Base-by-base conservation (phyloP, 2,113 vertebrate genomes). In the Cettia cetti region DNA sequence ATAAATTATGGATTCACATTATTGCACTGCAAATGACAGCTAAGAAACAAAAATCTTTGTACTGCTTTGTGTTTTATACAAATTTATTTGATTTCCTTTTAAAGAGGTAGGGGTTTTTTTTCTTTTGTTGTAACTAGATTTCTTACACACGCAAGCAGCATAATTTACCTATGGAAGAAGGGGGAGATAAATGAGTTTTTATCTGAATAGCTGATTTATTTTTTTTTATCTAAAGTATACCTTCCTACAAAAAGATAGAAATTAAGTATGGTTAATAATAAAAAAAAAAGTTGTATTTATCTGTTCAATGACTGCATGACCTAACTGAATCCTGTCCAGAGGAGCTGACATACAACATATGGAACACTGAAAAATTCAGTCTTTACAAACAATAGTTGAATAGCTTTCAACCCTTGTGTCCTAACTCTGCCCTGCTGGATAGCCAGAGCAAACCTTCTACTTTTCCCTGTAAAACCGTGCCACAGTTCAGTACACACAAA, bases 181-280 rank as follows among this genome's bases (percentile, higher is more conserved):
- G 9, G 15, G 5, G 1, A 9, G 16, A 9, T 1, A 5, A 70
- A 60, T 8, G 0, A 83, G 4, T 10, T 66, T 63, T 76, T 70
- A 76, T 65, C n/a, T 78, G 44, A 83, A 64, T 10, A 79, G 52
- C 11, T 27, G 9, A 65, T 40, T 54, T 63, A 20, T 53, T 82
- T 54, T 63, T 18, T 53, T 82, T 92, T 60, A 45, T 22, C 53
- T 42, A 22, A 93, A 60, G 12, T 72, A 22, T 40, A 47, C 9
- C 37, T 53, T 72, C 23, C 30, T 35, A 86, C 7, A 83, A 42
- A 61, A 21, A 53, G 19, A 65, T 4, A 57, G 4, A 60, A 75
- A 44, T 23, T 33, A 35, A 37, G 4, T 42, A 57, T 1, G 2
- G 13, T 11, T 30, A 71, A 70, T 42, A 16, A 65, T 13, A 39